Evolutionary conservation across 2,888 invertebrate genomes (phyloP), one percentile per base, ranked within the genome.

Genomic region (Drosophila glabriapex): DNA sequence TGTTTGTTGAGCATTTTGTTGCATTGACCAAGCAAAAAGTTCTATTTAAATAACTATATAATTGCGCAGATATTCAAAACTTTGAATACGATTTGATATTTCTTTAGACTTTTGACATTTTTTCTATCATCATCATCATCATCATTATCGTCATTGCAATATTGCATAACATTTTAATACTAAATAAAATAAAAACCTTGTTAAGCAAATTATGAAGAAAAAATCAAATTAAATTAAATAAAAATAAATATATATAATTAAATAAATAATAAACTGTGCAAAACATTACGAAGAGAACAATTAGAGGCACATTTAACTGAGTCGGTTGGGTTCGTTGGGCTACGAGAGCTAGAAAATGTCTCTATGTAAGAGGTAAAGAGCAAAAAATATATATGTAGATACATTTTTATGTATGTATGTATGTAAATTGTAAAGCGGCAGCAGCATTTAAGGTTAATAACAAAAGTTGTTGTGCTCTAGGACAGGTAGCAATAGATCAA

Each of bases 61-160:
- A 61, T 68, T 70, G 73, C 68, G 68, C 68, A 70, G 64, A 82
- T 82, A 82, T 87, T 82, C 87, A 91, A 91, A 92, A 92, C 92
- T 92, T 92, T 92, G 92, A 92, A 92, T 92, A 92, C 92, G 92
- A 92, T 81, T 83, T 89, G 25, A 70, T 73, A 60, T 76, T 74
- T 76, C 63, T 69, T 78, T 72, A 72, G 59, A 72, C 68, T 31
- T 71, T 74, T 61, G 63, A 73, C 72, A 84, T 63, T 73, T 85
- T 70, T 59, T 72, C 72, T 74, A 79, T 82, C 56, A 56, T 37
- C 19, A 78, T 80, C 70, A 76, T 82, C 28, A 55, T 56, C 39
- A 39, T 56, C 33, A 46, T 46, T 46, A 25, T 46, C 46, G 46
- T 46, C 76, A 80, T 80, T 82, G 73, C 78, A 80, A 82, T 70